Base-by-base conservation (phyloP, 2,888 invertebrate genomes). In the Andrena haemorrhoa region DNA sequence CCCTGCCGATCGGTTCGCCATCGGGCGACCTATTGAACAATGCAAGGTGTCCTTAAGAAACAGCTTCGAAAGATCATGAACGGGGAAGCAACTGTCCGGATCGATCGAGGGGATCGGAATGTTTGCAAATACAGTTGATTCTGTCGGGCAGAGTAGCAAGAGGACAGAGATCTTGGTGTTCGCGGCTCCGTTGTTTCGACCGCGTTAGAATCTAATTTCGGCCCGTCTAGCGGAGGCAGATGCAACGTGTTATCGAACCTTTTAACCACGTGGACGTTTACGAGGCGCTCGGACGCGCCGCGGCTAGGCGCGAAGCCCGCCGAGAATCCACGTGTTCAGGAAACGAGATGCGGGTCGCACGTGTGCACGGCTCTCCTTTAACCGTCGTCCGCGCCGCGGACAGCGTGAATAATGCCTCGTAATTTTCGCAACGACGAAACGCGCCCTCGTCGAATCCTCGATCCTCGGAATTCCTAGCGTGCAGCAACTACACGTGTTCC, bases 281-380 rank as follows among this genome's bases (percentile, higher is more conserved):
- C 79, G 86, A 85, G 77, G 71, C 60, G 63, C 26, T 70, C 70
- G 78, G 83, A 72, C 49, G 78, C 60, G 56, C 23, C 56, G 56
- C 56, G 69, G 29, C 68, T 63, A 63, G 64, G 66, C 80, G 72
- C 72, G 81, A 56, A 60, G 29, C 53, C 70, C 69, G 69, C 83
- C 80, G 73, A 78, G 84, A 72, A 86, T 89, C 89, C 90, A 90
- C 90, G 90, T 90, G 90, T 84, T 84, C 90, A 89, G 90, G 90
- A 90, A 90, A 84, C 86, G 82, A 76, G 83, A 90, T 89, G 89
- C 89, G 90, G 89, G 90, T 82, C 78, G 80, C 89, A 88, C 87
- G 87, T 89, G 86, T 86, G 77, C 26, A 0, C 79, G 73, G 69
- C 53, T 51, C 83, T 77, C 78, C 64, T 65, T 83, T 71, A 79